Evolutionary conservation across 1,140 invertebrate species (phyloP).

Genomic region (Drosophila mauritiana): DNA sequence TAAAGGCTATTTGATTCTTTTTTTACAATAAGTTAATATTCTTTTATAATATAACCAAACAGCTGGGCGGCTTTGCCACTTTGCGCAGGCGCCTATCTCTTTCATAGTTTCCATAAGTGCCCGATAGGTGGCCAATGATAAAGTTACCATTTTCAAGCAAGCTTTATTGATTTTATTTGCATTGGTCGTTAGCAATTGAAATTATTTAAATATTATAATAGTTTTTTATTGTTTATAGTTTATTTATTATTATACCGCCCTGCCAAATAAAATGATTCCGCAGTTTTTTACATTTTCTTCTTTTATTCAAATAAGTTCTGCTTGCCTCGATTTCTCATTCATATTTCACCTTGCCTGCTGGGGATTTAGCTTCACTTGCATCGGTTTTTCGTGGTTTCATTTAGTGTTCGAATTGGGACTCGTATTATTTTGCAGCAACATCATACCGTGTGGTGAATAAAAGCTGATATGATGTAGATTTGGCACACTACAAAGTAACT

Average conservation of each 20-base stretch:
- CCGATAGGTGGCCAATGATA: background rate
- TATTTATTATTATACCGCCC: background rate
- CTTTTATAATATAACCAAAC: too few species aligned
- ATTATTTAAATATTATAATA: too few species aligned
- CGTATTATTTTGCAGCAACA: slow-evolving; percentile 47
- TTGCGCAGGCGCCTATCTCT: background rate
- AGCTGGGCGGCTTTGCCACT: too few species aligned
- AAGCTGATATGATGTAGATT: slow-evolving; percentile 70
- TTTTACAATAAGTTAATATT: too few species aligned
- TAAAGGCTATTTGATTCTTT: too few species aligned
- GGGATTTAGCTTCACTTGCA: slow-evolving; percentile 29
- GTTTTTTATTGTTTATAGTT: too few species aligned
- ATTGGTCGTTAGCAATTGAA: too few species aligned
- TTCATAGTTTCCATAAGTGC: background rate
- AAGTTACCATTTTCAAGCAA: too few species aligned
- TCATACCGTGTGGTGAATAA: slow-evolving; percentile 64
- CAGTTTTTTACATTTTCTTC: slow-evolving; percentile 24
- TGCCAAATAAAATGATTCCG: background rate
- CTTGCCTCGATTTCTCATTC: slow-evolving; percentile 36
- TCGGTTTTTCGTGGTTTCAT: slow-evolving; percentile 22
- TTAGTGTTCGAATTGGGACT: slow-evolving; percentile 22
- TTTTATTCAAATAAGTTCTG: slow-evolving; percentile 49
- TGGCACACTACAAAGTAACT: slow-evolving; percentile 66
- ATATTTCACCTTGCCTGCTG: slow-evolving; percentile 73
- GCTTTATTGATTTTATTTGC: too few species aligned